Conservation (phyloP, 92 coral and sea anemone genomes). For the Actinostola sp. region DNA sequence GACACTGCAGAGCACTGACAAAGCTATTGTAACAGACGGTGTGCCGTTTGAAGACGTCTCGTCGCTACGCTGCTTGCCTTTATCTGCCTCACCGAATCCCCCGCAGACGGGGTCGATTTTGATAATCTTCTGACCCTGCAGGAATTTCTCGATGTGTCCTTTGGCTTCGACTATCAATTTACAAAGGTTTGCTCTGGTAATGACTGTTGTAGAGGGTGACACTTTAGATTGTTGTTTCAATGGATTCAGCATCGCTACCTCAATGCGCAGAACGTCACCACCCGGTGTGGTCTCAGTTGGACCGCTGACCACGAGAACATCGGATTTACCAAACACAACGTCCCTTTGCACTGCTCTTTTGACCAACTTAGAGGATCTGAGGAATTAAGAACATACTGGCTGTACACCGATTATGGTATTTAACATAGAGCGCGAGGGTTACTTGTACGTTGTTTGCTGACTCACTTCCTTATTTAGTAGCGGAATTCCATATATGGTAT, state of each 20-base stretch:
- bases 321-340: neutral
- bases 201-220: conserved; percentile 9
- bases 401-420: neutral
- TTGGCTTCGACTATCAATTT: conserved; percentile 25
- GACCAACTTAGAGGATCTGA: neutral
- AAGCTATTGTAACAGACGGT: conserved; percentile 10
- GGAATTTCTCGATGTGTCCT: conserved; percentile 20
- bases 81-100: neutral
- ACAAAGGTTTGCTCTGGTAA: conserved; percentile 27
- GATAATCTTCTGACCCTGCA: conserved; percentile 20
- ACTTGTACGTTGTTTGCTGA: too few relatives aligned
- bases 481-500: too few relatives aligned
- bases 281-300: conserved; percentile 9
- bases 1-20: conserved; percentile 9
- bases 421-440: too few relatives aligned
- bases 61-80: conserved; percentile 3
- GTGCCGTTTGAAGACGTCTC: neutral
- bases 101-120: conserved; percentile 36
- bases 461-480: too few relatives aligned
- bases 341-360: neutral
- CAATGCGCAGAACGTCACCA: conserved; percentile 1
- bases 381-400: neutral
- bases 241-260: conserved; percentile 42
- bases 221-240: neutral
- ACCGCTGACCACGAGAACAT: conserved; percentile 23